These are phyloP conservation scores for Pogoniulus pusillus DNA, from an alignment of 2,797 vertebrate species.

Conservation along the genomic window DNA sequence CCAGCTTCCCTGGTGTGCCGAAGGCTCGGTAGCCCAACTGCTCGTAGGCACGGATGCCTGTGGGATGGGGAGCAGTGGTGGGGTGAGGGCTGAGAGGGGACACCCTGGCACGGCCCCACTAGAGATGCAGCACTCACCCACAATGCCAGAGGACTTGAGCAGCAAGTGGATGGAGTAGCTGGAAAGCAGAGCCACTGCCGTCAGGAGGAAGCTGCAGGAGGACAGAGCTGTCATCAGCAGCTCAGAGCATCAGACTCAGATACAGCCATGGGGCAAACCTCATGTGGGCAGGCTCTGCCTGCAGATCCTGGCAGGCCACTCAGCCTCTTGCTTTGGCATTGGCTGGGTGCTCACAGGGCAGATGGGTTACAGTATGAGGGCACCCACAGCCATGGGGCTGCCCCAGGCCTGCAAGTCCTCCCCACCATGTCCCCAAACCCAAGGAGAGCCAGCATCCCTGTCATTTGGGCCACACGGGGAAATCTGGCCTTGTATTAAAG, in stretches of 20 bases:
- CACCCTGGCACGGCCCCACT: accelerated
- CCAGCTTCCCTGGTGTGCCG: slow-evolving; percentile 92
- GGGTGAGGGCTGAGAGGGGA: background rate
- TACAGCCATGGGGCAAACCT: background rate
- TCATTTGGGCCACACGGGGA: background rate
- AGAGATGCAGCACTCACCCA: slow-evolving; percentile 81
- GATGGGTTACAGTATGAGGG: background rate
- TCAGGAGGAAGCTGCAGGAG: slow-evolving; percentile 88
- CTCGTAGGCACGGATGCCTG: slow-evolving; percentile 95
- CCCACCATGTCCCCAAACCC: background rate
- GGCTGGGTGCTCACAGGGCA: accelerated
- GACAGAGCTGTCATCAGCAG: background rate
- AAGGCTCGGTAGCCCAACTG: slow-evolving; percentile 92
- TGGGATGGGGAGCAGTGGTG: accelerated
- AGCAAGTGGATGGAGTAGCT: slow-evolving; percentile 95
- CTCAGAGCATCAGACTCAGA: background rate
- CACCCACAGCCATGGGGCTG: background rate
- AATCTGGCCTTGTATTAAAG: background rate
- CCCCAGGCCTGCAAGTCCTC: background rate
- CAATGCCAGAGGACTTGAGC: slow-evolving; percentile 93
- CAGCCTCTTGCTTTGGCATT: background rate
- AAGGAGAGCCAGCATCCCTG: accelerated
- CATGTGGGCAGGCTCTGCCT: background rate
- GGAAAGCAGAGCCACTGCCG: slow-evolving; percentile 88
- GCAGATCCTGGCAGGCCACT: background rate